Percentiles rank a stretch among this genome's conserved stretches.
These are phyloP conservation scores for Psittacus erithacus DNA, from an alignment of 2,113 vertebrate genomes.

Conservation along the genomic window DNA sequence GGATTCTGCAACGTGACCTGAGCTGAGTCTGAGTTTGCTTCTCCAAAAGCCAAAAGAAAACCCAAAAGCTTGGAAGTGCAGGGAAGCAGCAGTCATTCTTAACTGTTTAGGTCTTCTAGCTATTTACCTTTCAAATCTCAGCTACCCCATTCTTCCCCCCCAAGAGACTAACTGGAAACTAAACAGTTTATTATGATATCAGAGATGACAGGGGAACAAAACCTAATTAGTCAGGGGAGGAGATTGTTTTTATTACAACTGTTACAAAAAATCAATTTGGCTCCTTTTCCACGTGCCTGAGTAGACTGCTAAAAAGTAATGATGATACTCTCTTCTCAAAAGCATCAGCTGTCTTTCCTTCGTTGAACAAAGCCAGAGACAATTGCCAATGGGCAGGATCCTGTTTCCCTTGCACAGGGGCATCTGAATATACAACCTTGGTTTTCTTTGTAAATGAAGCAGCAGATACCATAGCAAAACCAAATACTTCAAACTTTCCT, in stretches of 20 bases:
- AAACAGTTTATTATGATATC: conserved; percentile 23
- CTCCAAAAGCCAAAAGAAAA: not conserved
- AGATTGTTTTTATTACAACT: conserved; percentile 17
- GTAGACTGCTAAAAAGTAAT: not conserved
- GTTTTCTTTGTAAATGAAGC: not conserved
- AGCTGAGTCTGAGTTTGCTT: not conserved
- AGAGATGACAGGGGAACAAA: conserved; percentile 30
- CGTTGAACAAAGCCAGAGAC: not conserved
- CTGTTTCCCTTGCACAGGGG: not conserved
- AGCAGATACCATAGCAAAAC: not conserved
- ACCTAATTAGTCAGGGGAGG: not conserved
- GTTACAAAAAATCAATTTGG: not conserved
- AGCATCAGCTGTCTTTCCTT: not conserved
- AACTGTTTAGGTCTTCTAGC: not conserved
- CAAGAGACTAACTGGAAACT: not conserved
- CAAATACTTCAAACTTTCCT: not conserved
- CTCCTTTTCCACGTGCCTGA: not conserved
- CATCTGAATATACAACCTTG: not conserved
- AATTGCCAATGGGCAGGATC: not conserved
- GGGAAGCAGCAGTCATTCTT: not conserved
- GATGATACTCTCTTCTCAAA: not conserved
- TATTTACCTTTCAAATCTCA: conserved; percentile 3
- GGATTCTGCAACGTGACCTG: not conserved
- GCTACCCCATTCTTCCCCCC: not conserved
- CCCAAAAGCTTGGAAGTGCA: not conserved